These are phyloP conservation scores for Grapholita molesta DNA, from an alignment of 1,140 invertebrate species.

Conservation along the genomic window DNA sequence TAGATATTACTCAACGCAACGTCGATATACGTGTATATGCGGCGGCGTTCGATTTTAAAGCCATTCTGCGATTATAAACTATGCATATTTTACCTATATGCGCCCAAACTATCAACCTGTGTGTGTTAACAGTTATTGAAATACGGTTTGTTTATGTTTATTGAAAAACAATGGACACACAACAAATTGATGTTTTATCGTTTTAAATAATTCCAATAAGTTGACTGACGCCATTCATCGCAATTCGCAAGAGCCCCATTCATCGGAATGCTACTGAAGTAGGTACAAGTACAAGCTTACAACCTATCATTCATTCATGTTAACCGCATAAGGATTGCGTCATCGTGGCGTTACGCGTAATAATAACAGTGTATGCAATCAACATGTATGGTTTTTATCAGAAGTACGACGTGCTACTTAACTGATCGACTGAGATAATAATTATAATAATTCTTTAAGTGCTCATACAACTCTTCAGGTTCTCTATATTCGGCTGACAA, in stretches of 20 bases:
- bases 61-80: too few relatives aligned
- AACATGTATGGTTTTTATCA: not conserved
- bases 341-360: not conserved
- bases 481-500: too few relatives aligned
- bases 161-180: too few relatives aligned
- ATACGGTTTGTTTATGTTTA: too few relatives aligned
- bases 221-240: not conserved
- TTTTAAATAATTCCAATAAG: not conserved
- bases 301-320: slow-evolving; percentile 4
- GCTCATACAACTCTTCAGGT: not conserved
- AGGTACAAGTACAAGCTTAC: not conserved
- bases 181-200: too few relatives aligned
- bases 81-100: too few relatives aligned
- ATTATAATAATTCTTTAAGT: not conserved
- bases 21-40: not conserved
- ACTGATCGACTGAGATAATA: not conserved
- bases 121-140: too few relatives aligned
- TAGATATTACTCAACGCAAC: not conserved
- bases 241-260: not conserved
- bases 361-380: not conserved
- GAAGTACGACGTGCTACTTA: not conserved
- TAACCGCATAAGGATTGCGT: not conserved
- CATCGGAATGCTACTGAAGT: not conserved
- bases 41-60: not conserved
- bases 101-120: too few relatives aligned